Base-by-base conservation (phyloP, 1,140 invertebrate species). In the Leptonema lineaticorne region DNA sequence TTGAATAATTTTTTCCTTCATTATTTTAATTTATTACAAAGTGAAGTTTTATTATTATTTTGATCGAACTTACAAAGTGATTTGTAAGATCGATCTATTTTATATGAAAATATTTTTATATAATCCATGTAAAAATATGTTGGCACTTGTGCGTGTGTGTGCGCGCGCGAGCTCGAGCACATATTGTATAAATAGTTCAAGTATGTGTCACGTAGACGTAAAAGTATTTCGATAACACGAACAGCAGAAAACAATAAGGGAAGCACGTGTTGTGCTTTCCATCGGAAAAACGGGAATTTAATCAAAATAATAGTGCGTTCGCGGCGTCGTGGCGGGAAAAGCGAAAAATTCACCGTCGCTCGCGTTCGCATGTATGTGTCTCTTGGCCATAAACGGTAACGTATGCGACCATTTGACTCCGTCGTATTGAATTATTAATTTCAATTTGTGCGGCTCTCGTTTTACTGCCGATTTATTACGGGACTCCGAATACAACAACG, bases 381-480 rank as follows among this genome's bases (percentile, higher is more conserved):
- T 41, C 46, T 20, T 20, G 18, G 22, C 50, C 50, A 53, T 53
- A 53, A 53, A 53, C 22, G n/a, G 50, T 71, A 64, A 71, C 66
- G 45, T 33, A 59, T 50, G 45, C 65, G 62, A 24, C 62, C 26
- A 63, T 63, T 68, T 64, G 65, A 67, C 69, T 56, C 66, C 20
- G 33, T 37, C 30, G 53, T 59, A 48, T 50, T 71, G 69, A 71
- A 71, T 71, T 60, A 68, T 59, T 71, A 71, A 71, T 71, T 71
- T 71, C 69, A 71, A 71, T 71, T 71, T 71, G 66, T 48, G 29
- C 66, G 29, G 66, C 63, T 59, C 24, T 48, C 66, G 64, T 63
- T 71, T 71, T 65, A 68, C 66, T 63, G 60, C 66, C 69, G 69
- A 71, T 71, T 71, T 71, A 67, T 68, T 71, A 57, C 69, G 5